Evolutionary conservation across 2,797 vertebrate species (phyloP), one percentile per base, ranked within the genome.

Genomic region (Diglossa cyanea): DNA sequence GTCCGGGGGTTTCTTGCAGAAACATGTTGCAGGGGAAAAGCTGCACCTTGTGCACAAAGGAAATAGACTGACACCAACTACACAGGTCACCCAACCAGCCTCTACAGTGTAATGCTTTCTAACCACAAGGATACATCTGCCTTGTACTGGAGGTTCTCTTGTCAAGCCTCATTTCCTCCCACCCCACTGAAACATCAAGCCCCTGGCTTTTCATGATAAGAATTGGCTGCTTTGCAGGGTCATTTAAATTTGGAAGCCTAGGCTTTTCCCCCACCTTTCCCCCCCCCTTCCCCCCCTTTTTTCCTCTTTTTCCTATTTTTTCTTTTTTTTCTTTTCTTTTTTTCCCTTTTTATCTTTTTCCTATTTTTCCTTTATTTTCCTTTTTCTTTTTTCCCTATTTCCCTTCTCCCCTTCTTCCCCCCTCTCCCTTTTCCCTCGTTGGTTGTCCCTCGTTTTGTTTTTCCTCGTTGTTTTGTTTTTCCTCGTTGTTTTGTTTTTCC

Each of bases 191-290:
- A 66, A 53, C 47, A 54, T 21, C 28, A 6, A 82, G 28, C 48
- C 57, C 35, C 26, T 78, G 74, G 39, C 62, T 94, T 87, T 73
- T 84, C 60, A 16, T 53, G 58, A 8, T 71, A 80, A 86, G 57
- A 68, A 80, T 15, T 9, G 57, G 8, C 50, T 86, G 20, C 35
- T 82, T 90, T 18, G 10, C 50, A 89, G 74, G 20, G 19, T 85
- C 67, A 61, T 74, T 92, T 92, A 51, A 85, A 83, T 90, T 83
- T 77, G 61, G 88, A 89, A 93, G 13, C n/a, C 13, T 33, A 30
- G 6, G 5, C 2, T 13, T 2, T 9, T 6, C 40, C 40, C 16
- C 7, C 16, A 2, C 40, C 7, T 31, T 31, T 53, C 21, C 4
- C 54, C 39, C 13, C 39, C 39, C 6, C 13, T 39, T 31, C 3